Percentiles rank a stretch among this genome's conserved stretches.
Conservation (phyloP, 2,888 invertebrate species). For the Pinctada fucata region DNA sequence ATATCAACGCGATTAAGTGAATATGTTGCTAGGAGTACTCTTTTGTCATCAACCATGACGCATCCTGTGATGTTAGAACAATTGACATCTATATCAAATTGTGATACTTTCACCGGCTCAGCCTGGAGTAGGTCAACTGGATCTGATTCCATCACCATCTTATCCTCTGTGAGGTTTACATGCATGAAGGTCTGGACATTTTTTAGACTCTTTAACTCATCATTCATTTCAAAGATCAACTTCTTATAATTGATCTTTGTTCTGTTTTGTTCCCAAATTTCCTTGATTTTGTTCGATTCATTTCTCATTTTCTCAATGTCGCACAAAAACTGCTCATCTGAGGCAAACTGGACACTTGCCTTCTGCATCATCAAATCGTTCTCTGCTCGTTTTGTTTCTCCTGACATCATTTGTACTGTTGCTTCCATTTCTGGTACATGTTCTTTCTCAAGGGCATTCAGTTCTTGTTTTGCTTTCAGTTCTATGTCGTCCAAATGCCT, state of each 20-base stretch:
- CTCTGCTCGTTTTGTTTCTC: neutral
- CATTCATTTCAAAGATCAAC: neutral
- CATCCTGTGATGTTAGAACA: neutral
- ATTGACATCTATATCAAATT: too few species aligned
- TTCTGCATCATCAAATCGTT: neutral
- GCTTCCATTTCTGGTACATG: neutral
- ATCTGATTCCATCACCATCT: too few species aligned
- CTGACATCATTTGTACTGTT: neutral
- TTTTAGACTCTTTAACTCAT: neutral
- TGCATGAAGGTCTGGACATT: neutral
- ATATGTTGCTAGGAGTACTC: neutral
- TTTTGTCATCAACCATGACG: neutral
- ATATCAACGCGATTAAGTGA: neutral
- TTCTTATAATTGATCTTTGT: neutral
- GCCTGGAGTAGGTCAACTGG: too few species aligned
- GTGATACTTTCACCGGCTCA: too few species aligned
- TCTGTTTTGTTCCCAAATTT: neutral
- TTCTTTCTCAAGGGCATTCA: neutral
- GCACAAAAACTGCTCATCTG: neutral
- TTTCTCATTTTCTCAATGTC: neutral
- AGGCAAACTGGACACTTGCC: neutral
- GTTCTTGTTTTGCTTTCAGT: neutral
- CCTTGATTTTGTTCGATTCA: neutral
- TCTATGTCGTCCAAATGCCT: neutral
- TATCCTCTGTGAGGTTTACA: neutral